Evolutionary conservation across 1,140 invertebrate species (phyloP).

Genomic region (Plectus sambesii): DNA sequence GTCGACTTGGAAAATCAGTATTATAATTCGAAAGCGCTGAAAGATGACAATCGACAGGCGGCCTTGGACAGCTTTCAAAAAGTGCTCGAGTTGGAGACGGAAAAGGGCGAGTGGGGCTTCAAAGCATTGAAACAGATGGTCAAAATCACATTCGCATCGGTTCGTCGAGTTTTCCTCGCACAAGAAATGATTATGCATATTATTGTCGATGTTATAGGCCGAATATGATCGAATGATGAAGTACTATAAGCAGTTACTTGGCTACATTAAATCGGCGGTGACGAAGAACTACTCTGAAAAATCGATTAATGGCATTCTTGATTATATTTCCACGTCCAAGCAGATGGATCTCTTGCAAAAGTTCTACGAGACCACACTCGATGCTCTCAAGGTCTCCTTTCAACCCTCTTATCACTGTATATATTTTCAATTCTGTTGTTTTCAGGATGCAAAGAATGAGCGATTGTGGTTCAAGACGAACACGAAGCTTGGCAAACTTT

Average conservation of each 20-base stretch:
- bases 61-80: conserved; percentile 90
- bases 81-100: conserved; percentile 68
- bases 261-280: conserved; percentile 95
- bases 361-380: conserved; percentile 97
- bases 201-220: conserved; percentile 54
- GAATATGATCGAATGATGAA: conserved; percentile 95
- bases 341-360: conserved; percentile 98
- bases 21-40: conserved; percentile 95
- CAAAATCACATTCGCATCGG: conserved; percentile 97
- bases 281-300: conserved; percentile 99
- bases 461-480: conserved; percentile 99
- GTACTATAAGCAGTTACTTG: conserved; percentile 86
- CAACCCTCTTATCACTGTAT: conserved; percentile 4
- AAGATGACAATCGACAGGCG: conserved; percentile 76
- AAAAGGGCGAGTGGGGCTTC: conserved; percentile 99
- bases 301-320: conserved; percentile 97
- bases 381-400: conserved; percentile 66
- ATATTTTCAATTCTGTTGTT: conserved; percentile 10
- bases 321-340: conserved; percentile 82
- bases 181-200: conserved; percentile 2
- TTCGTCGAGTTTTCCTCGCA: conserved; percentile 48
- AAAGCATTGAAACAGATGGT: conserved; percentile 99
- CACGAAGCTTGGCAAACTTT: conserved; percentile 94
- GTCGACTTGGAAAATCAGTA: conserved; percentile 99
- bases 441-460: conserved; percentile 88